phyloP scores from a whole-genome alignment of 1,140 invertebrate genomes.

The Catajapyx aquilonaris region DNA sequence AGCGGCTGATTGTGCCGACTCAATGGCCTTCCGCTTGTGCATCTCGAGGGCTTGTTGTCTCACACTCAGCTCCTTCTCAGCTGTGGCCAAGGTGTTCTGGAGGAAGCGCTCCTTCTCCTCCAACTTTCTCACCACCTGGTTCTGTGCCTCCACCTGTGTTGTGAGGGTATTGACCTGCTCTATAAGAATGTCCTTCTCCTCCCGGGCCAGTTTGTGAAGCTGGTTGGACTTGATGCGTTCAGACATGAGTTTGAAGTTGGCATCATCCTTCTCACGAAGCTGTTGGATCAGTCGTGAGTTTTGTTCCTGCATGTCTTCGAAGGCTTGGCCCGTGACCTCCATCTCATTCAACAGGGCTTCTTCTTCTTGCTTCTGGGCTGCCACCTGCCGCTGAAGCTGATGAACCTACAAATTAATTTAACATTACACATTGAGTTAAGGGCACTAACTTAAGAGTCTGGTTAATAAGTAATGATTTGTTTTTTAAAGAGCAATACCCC shows the following conservation, averaged over 20 bases:
- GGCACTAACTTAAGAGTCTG: too few relatives aligned
- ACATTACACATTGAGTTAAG: too few relatives aligned
- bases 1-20: constrained; percentile 78
- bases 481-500: too few relatives aligned
- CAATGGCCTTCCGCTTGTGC: constrained; percentile 92
- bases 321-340: constrained; percentile 97
- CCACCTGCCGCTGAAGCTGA: constrained; percentile 58
- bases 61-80: constrained; percentile 82
- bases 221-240: constrained; percentile 95
- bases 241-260: constrained; percentile 98
- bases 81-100: constrained; percentile 74
- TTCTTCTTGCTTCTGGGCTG: constrained; percentile 83
- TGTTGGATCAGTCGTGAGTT: constrained; percentile 92
- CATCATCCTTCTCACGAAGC: constrained; percentile 92
- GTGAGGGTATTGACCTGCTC: constrained; percentile 73
- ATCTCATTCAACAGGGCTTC: constrained; percentile 94
- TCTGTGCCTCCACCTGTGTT: constrained; percentile 84
- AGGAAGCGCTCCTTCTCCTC: constrained; percentile 93
- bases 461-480: too few relatives aligned
- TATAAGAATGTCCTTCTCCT: constrained; percentile 77
- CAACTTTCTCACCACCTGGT: constrained; percentile 77
- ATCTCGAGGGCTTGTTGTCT: constrained; percentile 90
- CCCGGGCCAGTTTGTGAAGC: constrained; percentile 76
- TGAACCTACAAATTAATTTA: too few relatives aligned
- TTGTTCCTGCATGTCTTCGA: constrained; percentile 98